Percentiles rank a stretch among this genome's conserved stretches.
phyloP scores from a whole-genome alignment of 2,888 invertebrate genomes.

The Hirudinaria manillensis region DNA sequence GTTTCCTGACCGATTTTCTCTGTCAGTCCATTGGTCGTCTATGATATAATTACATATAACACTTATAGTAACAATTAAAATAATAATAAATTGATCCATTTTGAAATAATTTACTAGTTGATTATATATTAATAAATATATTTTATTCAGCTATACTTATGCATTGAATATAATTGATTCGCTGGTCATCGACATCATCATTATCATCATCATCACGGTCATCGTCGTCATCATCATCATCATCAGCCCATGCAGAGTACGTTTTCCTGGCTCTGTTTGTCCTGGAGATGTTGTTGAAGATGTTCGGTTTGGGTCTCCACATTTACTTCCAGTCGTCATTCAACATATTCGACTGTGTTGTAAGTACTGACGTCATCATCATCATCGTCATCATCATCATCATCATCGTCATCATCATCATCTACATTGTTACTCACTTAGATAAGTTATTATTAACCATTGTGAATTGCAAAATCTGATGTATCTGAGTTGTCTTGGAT shows the following conservation, averaged over 20 bases:
- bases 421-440: no score
- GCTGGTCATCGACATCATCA: slow-evolving; percentile 16
- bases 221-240: slow-evolving; percentile 20
- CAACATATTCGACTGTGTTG: slow-evolving; percentile 99
- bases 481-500: no score
- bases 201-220: slow-evolving; percentile 14
- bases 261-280: slow-evolving; percentile 95
- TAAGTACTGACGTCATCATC: slow-evolving; percentile 58
- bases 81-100: no score
- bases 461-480: no score
- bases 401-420: no score
- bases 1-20: slow-evolving; percentile 89
- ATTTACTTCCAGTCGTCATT: slow-evolving; percentile 98
- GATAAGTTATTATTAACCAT: no score
- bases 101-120: no score
- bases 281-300: slow-evolving; percentile 79
- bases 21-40: slow-evolving; percentile 62
- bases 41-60: not conserved
- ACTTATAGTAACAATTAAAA: no score
- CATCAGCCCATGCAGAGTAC: slow-evolving; percentile 87
- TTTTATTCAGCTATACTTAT: no score
- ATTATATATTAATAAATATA: no score
- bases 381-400: not conserved
- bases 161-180: no score
- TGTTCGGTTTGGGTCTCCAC: slow-evolving; percentile 94